Conservation (phyloP, 2,113 vertebrate genomes). For the Ochotona princeps region DNA sequence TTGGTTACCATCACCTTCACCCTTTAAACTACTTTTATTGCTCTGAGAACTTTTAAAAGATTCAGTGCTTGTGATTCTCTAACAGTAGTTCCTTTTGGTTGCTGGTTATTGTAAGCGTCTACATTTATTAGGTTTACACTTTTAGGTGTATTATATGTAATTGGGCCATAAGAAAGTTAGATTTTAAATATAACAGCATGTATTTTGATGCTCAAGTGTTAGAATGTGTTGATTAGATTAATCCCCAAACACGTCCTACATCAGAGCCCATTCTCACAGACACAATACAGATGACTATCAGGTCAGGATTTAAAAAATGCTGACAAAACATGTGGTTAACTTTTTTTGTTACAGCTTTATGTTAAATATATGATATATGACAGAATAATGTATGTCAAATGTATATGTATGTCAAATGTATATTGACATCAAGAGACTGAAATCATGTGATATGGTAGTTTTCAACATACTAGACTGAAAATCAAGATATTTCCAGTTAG, state of each 20-base stretch:
- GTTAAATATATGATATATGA: too few relatives aligned
- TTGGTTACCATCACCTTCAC: slow-evolving; percentile 80
- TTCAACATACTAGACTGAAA: not conserved
- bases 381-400: not conserved
- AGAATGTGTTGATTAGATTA: not conserved
- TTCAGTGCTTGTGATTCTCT: slow-evolving; percentile 49
- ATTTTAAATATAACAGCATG: slow-evolving; percentile 13
- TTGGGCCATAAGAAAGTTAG: not conserved
- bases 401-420: not conserved
- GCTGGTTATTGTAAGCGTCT: slow-evolving; percentile 39
- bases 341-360: too few relatives aligned
- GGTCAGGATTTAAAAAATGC: not conserved
- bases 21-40: slow-evolving; percentile 76
- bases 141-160: not conserved
- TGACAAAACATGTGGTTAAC: not conserved
- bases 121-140: slow-evolving; percentile 4
- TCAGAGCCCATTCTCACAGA: not conserved
- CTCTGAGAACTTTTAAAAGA: slow-evolving; percentile 51
- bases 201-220: slow-evolving; percentile 17
- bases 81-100: slow-evolving; percentile 23
- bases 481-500: slow-evolving; percentile 13
- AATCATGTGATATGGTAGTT: not conserved
- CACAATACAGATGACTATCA: not conserved
- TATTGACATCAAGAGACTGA: not conserved
- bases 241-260: not conserved